Conservation (phyloP, 2,797 vertebrate species). For the Poecilia gillii region DNA sequence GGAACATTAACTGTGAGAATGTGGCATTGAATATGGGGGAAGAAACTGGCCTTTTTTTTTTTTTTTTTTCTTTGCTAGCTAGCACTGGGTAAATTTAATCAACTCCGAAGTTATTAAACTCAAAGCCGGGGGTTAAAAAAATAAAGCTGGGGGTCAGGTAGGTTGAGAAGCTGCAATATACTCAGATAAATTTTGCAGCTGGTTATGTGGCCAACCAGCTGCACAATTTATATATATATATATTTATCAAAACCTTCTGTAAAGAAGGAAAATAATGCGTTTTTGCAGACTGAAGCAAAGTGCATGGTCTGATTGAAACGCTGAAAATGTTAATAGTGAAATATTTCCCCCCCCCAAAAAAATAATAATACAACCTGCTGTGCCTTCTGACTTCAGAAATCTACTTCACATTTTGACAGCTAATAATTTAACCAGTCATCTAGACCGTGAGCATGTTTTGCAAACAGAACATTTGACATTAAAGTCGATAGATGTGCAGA, state of each 20-base stretch:
- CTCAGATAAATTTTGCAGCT: slow-evolving; percentile 46
- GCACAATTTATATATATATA: neutral
- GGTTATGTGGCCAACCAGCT: slow-evolving; percentile 60
- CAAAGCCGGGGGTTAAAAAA: slow-evolving; percentile 18
- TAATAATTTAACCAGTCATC: neutral
- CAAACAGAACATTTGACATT: neutral
- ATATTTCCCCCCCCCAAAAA: neutral
- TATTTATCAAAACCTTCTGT: slow-evolving; percentile 29
- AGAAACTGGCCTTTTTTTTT: slow-evolving; percentile 54
- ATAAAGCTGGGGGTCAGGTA: slow-evolving; percentile 24
- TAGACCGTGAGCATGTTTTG: neutral
- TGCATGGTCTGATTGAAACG: neutral
- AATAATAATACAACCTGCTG: neutral
- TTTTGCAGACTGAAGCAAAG: slow-evolving; percentile 26
- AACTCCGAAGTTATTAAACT: slow-evolving; percentile 60
- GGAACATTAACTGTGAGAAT: slow-evolving; percentile 43
- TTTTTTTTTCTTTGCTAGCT: slow-evolving; percentile 6
- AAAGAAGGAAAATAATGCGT: slow-evolving; percentile 31
- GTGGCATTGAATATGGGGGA: slow-evolving; percentile 43
- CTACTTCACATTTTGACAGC: neutral
- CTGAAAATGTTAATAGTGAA: neutral
- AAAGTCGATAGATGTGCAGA: neutral
- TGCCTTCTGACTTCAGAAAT: neutral
- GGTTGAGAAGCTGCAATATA: slow-evolving; percentile 52
- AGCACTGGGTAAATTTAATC: slow-evolving; percentile 58